These are phyloP conservation scores for Eleginops maclovinus DNA, from an alignment of 2,113 vertebrate species.

Conservation along the genomic window DNA sequence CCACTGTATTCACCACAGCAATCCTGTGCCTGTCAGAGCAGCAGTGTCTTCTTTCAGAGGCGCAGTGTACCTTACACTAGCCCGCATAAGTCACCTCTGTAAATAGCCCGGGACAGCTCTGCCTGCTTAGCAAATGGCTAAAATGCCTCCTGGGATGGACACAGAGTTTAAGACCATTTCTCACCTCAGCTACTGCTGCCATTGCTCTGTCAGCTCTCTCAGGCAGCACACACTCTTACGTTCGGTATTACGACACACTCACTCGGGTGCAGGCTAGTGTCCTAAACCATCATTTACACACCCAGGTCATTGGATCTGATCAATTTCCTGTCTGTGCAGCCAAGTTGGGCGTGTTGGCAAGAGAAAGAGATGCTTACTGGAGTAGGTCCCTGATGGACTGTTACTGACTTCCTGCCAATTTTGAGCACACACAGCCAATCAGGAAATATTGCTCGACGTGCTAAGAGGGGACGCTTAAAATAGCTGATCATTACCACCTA, in stretches of 20 bases:
- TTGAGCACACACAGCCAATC: constrained; percentile 40
- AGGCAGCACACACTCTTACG: constrained; percentile 16
- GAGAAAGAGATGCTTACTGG: constrained; percentile 28
- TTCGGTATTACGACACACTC: constrained; percentile 18
- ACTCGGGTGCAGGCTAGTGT: constrained; percentile 12
- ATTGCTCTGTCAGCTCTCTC: constrained; percentile 10
- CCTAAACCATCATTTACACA: constrained; percentile 63
- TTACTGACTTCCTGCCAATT: constrained; percentile 45
- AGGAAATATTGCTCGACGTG: neutral
- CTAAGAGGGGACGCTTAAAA: constrained; percentile 53
- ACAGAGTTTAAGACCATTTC: constrained; percentile 32
- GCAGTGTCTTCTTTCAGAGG: constrained; percentile 78
- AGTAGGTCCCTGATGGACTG: constrained; percentile 32
- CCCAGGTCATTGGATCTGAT: constrained; percentile 57
- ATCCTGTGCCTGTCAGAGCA: constrained; percentile 42
- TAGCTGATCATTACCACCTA: constrained; percentile 66
- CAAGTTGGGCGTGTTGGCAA: constrained; percentile 44
- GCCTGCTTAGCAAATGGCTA: constrained; percentile 62
- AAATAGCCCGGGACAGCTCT: constrained; percentile 72
- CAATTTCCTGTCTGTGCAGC: constrained; percentile 45
- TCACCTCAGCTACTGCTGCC: constrained; percentile 30
- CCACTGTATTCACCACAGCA: constrained; percentile 44
- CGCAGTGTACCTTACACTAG: constrained; percentile 55
- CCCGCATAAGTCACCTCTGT: constrained; percentile 71
- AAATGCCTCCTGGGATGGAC: constrained; percentile 49